Evolutionary conservation across 2,113 vertebrate species (phyloP).

Genomic region (Zosterops japonicus): DNA sequence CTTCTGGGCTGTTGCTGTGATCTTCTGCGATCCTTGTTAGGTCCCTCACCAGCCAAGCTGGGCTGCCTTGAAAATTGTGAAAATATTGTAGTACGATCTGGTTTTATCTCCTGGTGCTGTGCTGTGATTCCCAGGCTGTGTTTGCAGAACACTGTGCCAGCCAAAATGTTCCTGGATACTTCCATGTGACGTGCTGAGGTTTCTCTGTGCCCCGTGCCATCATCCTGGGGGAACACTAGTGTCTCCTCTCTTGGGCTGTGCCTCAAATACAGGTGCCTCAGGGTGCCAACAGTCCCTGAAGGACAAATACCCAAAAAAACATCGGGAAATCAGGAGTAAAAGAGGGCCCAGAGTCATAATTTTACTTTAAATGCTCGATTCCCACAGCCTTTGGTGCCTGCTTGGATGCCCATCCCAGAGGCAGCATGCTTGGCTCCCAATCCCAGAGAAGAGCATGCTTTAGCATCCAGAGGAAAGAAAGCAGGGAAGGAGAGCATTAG

Average conservation of each 20-base stretch:
- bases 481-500: background rate
- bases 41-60: background rate
- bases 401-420: accelerated
- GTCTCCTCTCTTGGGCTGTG: background rate
- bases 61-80: background rate
- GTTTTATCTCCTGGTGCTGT: background rate
- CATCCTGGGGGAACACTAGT: accelerated
- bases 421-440: accelerated
- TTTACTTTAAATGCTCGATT: background rate
- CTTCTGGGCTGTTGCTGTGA: background rate
- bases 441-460: accelerated
- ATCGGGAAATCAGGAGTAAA: background rate
- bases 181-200: accelerated
- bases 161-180: background rate
- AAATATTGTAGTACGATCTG: background rate
- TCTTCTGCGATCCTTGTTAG: background rate
- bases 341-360: background rate
- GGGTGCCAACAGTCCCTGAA: background rate
- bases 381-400: background rate
- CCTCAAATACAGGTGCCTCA: background rate
- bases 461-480: background rate
- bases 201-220: background rate
- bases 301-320: background rate
- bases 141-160: accelerated
- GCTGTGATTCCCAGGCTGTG: background rate